Evolutionary conservation across 2,888 invertebrate genomes (phyloP).

Genomic region (Xylota segnis): DNA sequence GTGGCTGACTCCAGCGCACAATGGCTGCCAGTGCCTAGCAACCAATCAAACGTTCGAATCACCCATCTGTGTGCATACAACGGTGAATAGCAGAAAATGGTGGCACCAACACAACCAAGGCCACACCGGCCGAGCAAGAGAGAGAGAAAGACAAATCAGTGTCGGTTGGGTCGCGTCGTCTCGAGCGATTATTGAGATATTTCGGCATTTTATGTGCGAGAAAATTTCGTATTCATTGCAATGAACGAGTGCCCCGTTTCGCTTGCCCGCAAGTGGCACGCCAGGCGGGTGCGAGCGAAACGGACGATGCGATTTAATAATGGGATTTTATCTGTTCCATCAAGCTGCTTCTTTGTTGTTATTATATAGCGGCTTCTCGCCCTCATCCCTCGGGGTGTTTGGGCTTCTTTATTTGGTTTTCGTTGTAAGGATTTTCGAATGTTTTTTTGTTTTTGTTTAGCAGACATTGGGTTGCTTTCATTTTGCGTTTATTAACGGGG

Average conservation of each 20-base stretch:
- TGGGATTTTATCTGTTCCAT: constrained; percentile 84
- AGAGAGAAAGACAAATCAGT: neutral
- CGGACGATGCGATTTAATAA: constrained; percentile 83
- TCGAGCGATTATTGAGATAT: constrained; percentile 73
- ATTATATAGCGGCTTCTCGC: constrained; percentile 82
- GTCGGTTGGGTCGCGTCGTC: constrained; percentile 42
- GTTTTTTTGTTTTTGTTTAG: constrained; percentile 21
- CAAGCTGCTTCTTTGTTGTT: constrained; percentile 82
- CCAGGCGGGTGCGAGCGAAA: constrained; percentile 80
- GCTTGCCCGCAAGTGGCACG: constrained; percentile 80
- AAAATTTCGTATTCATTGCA: constrained; percentile 84
- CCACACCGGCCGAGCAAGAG: constrained; percentile 3
- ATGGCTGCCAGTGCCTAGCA: constrained; percentile 75
- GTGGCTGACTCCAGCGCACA: constrained; percentile 66
- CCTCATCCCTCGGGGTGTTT: constrained; percentile 59
- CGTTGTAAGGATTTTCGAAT: constrained; percentile 13
- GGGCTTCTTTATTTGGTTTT: constrained; percentile 32
- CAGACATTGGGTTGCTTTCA: constrained; percentile 54
- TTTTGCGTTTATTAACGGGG: constrained; percentile 70
- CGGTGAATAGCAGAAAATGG: constrained; percentile 47
- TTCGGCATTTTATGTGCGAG: constrained; percentile 75
- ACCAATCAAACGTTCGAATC: constrained; percentile 79
- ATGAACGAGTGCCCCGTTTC: constrained; percentile 84
- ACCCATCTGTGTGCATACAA: constrained; percentile 13
- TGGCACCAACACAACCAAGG: constrained; percentile 47